Conservation (phyloP, 1,140 invertebrate species). For the Venturia canescens region DNA sequence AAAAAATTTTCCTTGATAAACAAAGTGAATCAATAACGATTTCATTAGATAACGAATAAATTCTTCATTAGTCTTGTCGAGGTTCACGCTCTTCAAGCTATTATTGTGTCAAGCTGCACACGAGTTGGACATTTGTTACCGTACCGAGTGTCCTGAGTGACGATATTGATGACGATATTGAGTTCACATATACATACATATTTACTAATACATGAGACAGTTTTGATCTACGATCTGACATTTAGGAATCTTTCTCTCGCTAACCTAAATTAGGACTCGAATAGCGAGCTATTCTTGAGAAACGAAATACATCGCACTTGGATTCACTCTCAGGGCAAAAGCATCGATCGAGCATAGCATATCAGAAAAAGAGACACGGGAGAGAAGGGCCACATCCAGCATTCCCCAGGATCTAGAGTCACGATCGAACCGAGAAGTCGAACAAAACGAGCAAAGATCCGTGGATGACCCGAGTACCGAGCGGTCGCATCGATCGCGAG, state of each 20-base stretch:
- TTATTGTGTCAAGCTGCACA: background rate
- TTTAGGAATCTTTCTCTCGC: conserved; percentile 9
- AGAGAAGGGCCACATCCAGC: conserved; percentile 35
- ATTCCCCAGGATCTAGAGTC: conserved; percentile 43
- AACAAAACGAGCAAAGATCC: conserved; percentile 36
- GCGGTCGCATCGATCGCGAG: conserved; percentile 59
- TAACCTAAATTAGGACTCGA: conserved; percentile 16
- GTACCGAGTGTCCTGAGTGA: too few species aligned
- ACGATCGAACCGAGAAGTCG: conserved; percentile 28
- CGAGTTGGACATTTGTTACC: background rate
- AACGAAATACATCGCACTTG: conserved; percentile 18
- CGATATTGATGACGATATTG: background rate
- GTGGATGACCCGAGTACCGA: conserved; percentile 30
- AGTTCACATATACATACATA: background rate
- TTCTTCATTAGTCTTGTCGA: background rate
- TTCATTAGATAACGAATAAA: background rate
- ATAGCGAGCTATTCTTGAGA: conserved; percentile 10
- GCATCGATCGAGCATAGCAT: background rate
- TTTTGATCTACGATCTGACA: conserved; percentile 27
- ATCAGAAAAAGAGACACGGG: background rate
- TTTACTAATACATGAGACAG: background rate
- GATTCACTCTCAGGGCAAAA: background rate
- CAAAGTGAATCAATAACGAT: background rate
- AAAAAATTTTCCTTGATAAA: background rate
- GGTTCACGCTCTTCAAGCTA: background rate